Conservation (phyloP, 64 coral and sea anemone species). For the Stichodactyla mertensii region DNA sequence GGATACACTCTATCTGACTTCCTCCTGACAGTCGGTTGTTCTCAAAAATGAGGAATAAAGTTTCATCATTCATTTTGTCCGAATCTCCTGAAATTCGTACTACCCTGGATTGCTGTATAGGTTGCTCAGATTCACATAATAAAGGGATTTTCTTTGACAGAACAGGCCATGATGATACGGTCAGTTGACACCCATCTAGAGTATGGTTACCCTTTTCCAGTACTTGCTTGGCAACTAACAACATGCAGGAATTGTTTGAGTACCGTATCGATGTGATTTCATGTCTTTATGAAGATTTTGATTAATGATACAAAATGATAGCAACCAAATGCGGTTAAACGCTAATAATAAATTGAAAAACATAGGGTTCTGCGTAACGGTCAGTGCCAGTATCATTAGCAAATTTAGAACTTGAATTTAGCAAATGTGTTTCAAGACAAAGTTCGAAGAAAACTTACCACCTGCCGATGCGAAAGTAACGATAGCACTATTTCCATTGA, state of each 20-base stretch:
- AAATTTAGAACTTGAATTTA: too few species aligned
- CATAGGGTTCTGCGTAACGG: too few species aligned
- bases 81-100: constrained; percentile 8
- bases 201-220: constrained; percentile 1
- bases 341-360: too few species aligned
- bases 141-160: background rate
- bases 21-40: constrained; percentile 27
- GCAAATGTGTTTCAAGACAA: too few species aligned
- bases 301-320: too few species aligned
- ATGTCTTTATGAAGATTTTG: too few species aligned
- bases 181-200: background rate
- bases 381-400: too few species aligned
- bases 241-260: background rate
- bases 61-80: constrained; percentile 15
- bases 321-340: too few species aligned
- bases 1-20: background rate
- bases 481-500: too few species aligned
- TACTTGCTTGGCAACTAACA: background rate
- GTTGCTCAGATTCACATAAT: background rate
- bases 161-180: background rate
- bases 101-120: background rate
- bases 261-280: too few species aligned
- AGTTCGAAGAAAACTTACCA: too few species aligned
- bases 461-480: too few species aligned
- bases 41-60: constrained; percentile 5